Percentiles rank a stretch among this genome's conserved stretches.
Evolutionary conservation across 2,888 invertebrate species (phyloP).

Genomic region (Limenitis camilla): DNA sequence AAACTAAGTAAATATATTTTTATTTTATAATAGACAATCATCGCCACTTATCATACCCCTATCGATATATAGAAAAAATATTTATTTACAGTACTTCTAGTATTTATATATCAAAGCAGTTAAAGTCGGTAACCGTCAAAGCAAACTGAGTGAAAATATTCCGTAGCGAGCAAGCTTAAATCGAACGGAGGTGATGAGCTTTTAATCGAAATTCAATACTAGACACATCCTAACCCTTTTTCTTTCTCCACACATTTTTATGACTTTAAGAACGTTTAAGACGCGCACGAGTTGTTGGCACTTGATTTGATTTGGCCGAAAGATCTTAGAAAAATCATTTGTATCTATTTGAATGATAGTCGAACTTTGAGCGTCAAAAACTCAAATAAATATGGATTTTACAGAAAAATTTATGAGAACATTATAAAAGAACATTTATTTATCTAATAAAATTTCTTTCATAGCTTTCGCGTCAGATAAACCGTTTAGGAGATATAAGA

Average conservation of each 20-base stretch:
- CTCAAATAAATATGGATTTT: too few species aligned
- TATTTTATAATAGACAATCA: too few species aligned
- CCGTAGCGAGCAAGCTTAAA: conserved; percentile 27
- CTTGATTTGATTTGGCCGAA: background rate
- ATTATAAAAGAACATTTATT: too few species aligned
- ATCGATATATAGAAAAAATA: background rate
- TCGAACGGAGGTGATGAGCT: conserved; percentile 24
- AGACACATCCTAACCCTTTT: conserved; percentile 23
- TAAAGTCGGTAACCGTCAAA: conserved; percentile 32
- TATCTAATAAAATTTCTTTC: too few species aligned
- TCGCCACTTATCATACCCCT: background rate
- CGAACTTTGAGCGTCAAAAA: too few species aligned
- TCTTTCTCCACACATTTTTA: conserved; percentile 11
- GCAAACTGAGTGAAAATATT: conserved; percentile 44
- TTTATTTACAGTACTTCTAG: conserved; percentile 11
- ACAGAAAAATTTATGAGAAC: background rate
- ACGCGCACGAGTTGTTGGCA: background rate
- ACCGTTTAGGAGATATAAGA: too few species aligned
- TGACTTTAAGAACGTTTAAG: background rate
- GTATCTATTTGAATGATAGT: too few species aligned
- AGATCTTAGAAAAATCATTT: background rate
- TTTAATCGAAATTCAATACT: conserved; percentile 26
- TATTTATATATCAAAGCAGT: conserved; percentile 7
- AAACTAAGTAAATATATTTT: too few species aligned
- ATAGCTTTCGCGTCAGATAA: too few species aligned